Conservation (phyloP, 2,113 vertebrate species). For the Ranitomeya variabilis region DNA sequence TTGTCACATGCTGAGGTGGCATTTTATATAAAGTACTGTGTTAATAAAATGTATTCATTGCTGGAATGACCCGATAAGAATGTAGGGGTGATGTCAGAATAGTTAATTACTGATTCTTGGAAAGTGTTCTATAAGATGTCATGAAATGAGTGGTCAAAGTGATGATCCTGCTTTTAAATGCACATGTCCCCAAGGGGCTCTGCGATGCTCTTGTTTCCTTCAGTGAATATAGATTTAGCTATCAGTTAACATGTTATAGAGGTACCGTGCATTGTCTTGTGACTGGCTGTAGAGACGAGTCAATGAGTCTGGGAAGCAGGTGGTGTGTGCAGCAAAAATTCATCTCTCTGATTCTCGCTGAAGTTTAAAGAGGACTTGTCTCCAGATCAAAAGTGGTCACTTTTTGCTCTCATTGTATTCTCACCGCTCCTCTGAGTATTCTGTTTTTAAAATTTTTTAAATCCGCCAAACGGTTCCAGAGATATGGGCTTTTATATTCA, state of each 20-base stretch:
- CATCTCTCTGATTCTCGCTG: neutral
- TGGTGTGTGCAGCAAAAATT: neutral
- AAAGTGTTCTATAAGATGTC: constrained; percentile 15
- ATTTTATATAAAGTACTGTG: neutral
- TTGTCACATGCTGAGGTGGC: constrained; percentile 15
- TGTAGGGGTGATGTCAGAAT: constrained; percentile 26
- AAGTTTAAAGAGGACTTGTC: neutral
- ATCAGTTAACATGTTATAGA: constrained; percentile 32
- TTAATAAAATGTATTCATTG: constrained; percentile 16
- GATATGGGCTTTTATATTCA: too few species aligned
- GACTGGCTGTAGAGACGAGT: constrained; percentile 13
- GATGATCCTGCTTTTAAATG: constrained; percentile 33
- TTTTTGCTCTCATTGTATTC: too few species aligned
- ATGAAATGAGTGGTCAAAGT: constrained; percentile 1
- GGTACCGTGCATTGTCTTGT: neutral
- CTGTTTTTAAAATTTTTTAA: too few species aligned
- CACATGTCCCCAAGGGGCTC: constrained; percentile 25
- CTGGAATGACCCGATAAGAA: neutral
- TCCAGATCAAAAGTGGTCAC: too few species aligned
- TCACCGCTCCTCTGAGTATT: too few species aligned
- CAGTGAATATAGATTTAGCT: constrained; percentile 44
- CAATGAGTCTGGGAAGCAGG: neutral
- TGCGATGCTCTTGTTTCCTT: constrained; percentile 33
- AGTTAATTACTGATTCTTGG: constrained; percentile 8
- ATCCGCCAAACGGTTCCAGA: too few species aligned